Evolutionary conservation across 2,113 vertebrate species (phyloP).

Genomic region (Falco punctatus): DNA sequence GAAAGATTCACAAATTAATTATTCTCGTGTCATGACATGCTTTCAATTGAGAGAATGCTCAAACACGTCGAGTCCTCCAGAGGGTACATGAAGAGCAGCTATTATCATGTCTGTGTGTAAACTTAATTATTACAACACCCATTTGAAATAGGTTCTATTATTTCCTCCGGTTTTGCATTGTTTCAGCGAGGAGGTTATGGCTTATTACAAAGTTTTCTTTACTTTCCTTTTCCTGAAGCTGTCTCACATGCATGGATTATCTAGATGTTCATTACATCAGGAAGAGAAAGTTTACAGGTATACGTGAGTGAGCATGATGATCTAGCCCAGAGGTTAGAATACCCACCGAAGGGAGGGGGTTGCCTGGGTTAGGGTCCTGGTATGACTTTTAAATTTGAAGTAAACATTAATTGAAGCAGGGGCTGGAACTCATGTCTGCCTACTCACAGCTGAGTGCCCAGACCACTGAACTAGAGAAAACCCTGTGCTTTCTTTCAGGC

Average conservation of each 20-base stretch:
- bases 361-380: not conserved
- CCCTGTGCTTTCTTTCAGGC: not conserved
- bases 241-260: not conserved
- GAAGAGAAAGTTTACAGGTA: not conserved
- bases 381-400: not conserved
- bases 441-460: not conserved
- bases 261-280: not conserved
- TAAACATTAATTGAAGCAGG: not conserved
- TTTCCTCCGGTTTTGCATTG: not conserved
- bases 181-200: not conserved
- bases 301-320: not conserved
- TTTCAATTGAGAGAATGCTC: not conserved
- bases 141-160: not conserved
- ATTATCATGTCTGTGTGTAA: not conserved
- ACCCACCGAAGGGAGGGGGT: not conserved
- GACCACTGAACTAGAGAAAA: not conserved
- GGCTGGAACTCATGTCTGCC: not conserved
- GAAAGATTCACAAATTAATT: not conserved
- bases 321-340: not conserved
- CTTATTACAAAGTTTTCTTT: not conserved
- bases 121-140: not conserved
- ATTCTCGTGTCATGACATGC: not conserved
- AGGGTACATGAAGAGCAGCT: not conserved
- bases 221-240: not conserved
- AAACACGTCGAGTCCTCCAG: not conserved